Conservation (phyloP, 2,888 invertebrate genomes). For the Agonopterix arenella region DNA sequence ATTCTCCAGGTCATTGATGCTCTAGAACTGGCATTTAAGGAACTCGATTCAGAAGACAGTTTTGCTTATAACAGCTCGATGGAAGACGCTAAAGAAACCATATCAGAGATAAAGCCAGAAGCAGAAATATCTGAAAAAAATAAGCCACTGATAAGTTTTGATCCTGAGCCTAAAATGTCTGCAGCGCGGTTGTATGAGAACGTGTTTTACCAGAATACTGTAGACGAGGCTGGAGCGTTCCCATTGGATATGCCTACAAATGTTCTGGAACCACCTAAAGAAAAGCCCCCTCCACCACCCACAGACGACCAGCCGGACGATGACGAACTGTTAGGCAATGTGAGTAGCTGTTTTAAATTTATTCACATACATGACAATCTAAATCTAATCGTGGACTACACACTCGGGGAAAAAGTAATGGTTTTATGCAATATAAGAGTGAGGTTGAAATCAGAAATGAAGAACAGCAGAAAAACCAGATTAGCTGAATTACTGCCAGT, state of each 20-base stretch:
- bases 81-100: slow-evolving; percentile 35
- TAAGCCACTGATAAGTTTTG: slow-evolving; percentile 34
- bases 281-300: slow-evolving; percentile 91
- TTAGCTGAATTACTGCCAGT: too few relatives aligned
- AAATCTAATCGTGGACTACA: too few relatives aligned
- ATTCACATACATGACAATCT: not conserved
- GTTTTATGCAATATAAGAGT: too few relatives aligned
- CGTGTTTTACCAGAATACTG: slow-evolving; percentile 67
- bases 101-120: slow-evolving; percentile 19
- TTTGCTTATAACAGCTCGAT: slow-evolving; percentile 46
- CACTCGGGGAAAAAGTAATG: too few relatives aligned
- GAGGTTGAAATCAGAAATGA: too few relatives aligned
- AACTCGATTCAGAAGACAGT: slow-evolving; percentile 75
- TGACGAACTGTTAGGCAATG: slow-evolving; percentile 65
- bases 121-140: slow-evolving; percentile 15
- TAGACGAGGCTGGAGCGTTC: slow-evolving; percentile 53
- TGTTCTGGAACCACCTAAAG: slow-evolving; percentile 85
- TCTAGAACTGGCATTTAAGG: slow-evolving; percentile 79
- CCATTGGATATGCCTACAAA: slow-evolving; percentile 77
- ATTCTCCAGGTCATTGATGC: slow-evolving; percentile 78
- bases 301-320: slow-evolving; percentile 62
- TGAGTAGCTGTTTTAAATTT: slow-evolving; percentile 35
- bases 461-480: too few relatives aligned
- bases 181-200: slow-evolving; percentile 78
- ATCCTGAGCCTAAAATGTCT: slow-evolving; percentile 50